Evolutionary conservation across 2,113 vertebrate species (phyloP), one percentile per base, ranked within the genome.

Genomic region (Amia ocellicauda): DNA sequence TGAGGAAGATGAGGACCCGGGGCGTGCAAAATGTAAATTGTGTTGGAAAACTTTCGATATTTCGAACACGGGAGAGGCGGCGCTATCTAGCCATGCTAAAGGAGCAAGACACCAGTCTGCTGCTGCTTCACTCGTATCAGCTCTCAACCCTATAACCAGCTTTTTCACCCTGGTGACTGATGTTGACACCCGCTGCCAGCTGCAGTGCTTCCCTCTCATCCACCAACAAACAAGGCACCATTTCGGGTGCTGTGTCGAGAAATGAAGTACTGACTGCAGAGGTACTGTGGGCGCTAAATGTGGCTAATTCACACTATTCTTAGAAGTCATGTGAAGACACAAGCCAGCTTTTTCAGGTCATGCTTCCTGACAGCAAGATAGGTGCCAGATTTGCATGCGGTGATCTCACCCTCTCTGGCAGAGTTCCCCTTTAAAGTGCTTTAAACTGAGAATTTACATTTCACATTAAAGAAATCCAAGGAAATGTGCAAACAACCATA

Each of bases 301-400:
- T 70, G 41, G 50, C 51, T 62, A 58, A 70, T 66, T 60, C 43
- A 3, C 49, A 69, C 51, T 61, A 61, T 57, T 66, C 62, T 1
- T 70, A 50, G 20, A 70, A 70, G 40, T 70, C 63, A 23, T 58
- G 52, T 57, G 52, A 62, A 70, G 51, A 66, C 58, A 62, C 22
- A 57, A 43, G 63, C 59, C 52, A 58, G 29, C 36, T 56, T 45
- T 66, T 62, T 59, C 63, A 41, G 36, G 1, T 1, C 1, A 65
- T 29, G 40, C 67, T 71, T 23, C 69, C 64, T 1, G 26, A 63
- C 49, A 71, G 60, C 19, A 1, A 63, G 36, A 63, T 47, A 57
- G 52, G 45, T 4, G 19, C 43, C 5, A 66, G 52, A 20, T 67
- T 58, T 67, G 14, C 45, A 47, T 63, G 26, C 20, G 24, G 58